Base-by-base conservation (phyloP, 2,113 vertebrate species). In the Takifugu bimaculatus region DNA sequence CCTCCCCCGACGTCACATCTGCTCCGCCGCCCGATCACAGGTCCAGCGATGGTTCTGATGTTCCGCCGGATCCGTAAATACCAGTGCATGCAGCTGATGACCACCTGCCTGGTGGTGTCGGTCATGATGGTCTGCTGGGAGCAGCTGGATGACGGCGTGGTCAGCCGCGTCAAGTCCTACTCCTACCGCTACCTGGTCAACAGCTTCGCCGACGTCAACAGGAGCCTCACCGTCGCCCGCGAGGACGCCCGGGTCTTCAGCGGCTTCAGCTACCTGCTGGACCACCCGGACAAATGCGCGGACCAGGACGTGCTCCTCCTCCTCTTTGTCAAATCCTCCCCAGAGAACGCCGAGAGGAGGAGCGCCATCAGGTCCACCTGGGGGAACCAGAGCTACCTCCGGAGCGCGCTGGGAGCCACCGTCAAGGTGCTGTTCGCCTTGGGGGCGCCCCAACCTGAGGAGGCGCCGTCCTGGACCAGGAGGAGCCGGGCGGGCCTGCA, bases 361-460 rank as follows among this genome's bases (percentile, higher is more conserved):
- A 85, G 88, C 1, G 91, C 92, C 3, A 98, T 99, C 73, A 90
- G 97, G 52, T 89, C 87, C 1, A 97, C 96, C 0, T 98, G 97
- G 97, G 97, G 96, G 13, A 96, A 95, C 0, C 94, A 97, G 80
- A 70, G 78, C 13, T 96, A 94, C 7, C 91, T 91, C 50, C 64
- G 0, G 12, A 86, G 70, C 11, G 63, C 86, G 1, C 88, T 96
- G 4, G 90, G 92, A 6, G 93, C 91, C 81, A 95, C 85, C 10
- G 92, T 99, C 43, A 96, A 92, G 85, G 93, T 94, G 44, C 71
- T 98, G 35, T 99, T 98, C 72, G 95, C 89, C 45, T 82, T 99
- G 48, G 96, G 96, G 44, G 76, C 50, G 0, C 58, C 75, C 60
- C 47, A 27, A 39, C 70, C 62, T 50, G 29, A 53, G 12, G 82